Conservation (phyloP, 2,113 vertebrate genomes). For the Diglossa brunneiventris region DNA sequence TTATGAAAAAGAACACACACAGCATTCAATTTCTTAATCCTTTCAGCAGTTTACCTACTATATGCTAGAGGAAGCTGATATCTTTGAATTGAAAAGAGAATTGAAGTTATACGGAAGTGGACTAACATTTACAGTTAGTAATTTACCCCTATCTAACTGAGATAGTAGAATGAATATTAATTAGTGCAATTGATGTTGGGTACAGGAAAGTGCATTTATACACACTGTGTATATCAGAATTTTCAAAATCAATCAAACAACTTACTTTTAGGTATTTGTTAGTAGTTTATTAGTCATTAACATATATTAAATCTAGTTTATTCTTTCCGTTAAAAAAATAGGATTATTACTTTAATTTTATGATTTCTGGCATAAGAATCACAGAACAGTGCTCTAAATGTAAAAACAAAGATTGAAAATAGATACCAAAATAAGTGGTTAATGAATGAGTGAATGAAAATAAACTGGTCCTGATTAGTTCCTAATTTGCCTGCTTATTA, state of each 20-base stretch:
- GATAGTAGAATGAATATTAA: background rate
- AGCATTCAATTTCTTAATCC: background rate
- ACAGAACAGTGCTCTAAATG: background rate
- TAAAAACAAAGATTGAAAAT: background rate
- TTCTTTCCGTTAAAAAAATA: background rate
- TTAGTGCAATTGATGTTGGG: background rate
- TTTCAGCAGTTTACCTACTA: background rate
- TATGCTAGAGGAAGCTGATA: background rate
- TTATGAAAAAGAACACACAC: background rate
- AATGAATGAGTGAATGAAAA: conserved; percentile 3
- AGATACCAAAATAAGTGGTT: background rate
- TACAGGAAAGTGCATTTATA: background rate
- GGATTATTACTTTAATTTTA: background rate
- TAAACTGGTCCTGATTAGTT: background rate
- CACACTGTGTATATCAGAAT: background rate
- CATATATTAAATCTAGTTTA: background rate
- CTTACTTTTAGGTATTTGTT: background rate
- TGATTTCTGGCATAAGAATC: background rate
- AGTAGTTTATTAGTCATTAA: background rate
- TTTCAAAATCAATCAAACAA: background rate
- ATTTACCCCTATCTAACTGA: background rate
- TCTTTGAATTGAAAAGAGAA: background rate
- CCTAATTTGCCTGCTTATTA: background rate
- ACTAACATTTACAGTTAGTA: background rate
- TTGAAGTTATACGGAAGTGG: background rate